These are phyloP conservation scores for Lumbricus terrestris DNA, from an alignment of 2,888 invertebrate species.

Conservation along the genomic window DNA sequence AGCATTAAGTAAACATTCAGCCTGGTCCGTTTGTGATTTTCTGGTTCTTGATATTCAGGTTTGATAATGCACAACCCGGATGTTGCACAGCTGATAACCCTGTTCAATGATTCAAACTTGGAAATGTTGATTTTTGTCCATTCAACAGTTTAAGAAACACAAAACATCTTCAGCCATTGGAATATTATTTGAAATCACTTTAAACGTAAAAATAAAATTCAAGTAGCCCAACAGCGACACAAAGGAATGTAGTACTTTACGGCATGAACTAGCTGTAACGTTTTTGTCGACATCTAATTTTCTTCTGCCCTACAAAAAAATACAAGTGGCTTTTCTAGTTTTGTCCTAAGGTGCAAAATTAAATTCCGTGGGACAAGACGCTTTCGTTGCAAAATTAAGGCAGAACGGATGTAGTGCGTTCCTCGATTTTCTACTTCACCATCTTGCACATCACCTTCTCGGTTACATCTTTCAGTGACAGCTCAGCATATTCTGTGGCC, in stretches of 20 bases:
- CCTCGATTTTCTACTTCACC: constrained; percentile 19
- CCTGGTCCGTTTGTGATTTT: neutral
- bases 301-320: constrained; percentile 4
- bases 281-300: neutral
- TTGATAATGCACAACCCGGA: neutral
- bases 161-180: neutral
- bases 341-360: constrained; percentile 14
- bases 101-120: neutral
- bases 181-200: neutral
- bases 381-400: neutral
- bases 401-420: neutral
- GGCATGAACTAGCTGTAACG: neutral
- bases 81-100: neutral
- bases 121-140: neutral
- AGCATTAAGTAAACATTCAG: neutral
- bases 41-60: neutral
- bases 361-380: constrained; percentile 6
- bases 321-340: neutral
- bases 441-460: constrained; percentile 28
- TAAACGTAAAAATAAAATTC: neutral
- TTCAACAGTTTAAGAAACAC: neutral
- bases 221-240: neutral
- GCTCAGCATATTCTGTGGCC: constrained; percentile 26
- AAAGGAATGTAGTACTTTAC: neutral
- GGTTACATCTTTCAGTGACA: constrained; percentile 26